These are phyloP conservation scores for Glaucidium brasilianum DNA, from an alignment of 2,113 vertebrate species.

Conservation along the genomic window DNA sequence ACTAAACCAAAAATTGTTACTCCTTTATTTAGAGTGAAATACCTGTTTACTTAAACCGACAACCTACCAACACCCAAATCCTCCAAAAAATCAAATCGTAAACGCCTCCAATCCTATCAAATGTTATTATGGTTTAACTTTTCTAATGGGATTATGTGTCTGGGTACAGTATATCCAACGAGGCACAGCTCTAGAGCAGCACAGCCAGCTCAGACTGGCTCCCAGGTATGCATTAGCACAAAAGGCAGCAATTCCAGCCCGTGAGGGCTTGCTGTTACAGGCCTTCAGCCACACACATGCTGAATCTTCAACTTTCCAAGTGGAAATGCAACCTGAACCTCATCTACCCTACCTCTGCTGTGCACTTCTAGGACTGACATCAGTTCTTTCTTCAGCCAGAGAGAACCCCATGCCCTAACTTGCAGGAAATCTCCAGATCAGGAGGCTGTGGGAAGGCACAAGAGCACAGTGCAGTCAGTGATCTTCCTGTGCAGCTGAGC, in stretches of 20 bases:
- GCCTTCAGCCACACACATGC: not conserved
- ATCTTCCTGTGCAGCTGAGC: not conserved
- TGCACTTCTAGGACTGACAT: not conserved
- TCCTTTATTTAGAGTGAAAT: not conserved
- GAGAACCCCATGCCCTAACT: not conserved
- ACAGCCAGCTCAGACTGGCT: not conserved
- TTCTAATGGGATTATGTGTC: not conserved
- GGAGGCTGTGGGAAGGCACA: not conserved
- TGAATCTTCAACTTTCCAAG: not conserved
- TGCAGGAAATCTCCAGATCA: not conserved
- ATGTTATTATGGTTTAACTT: not conserved
- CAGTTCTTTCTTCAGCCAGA: not conserved
- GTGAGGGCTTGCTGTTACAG: not conserved
- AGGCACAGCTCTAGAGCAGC: not conserved
- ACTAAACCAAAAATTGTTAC: not conserved
- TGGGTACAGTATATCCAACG: too few species aligned
- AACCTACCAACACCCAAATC: not conserved
- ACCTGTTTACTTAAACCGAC: not conserved
- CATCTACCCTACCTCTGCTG: not conserved
- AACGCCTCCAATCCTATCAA: not conserved
- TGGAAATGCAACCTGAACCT: not conserved
- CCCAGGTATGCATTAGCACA: fast-evolving
- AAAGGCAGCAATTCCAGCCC: not conserved
- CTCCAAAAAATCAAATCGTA: not conserved
- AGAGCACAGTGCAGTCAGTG: fast-evolving